These are phyloP conservation scores for Ciconia boyciana DNA, from an alignment of 2,113 vertebrate species.

Conservation along the genomic window DNA sequence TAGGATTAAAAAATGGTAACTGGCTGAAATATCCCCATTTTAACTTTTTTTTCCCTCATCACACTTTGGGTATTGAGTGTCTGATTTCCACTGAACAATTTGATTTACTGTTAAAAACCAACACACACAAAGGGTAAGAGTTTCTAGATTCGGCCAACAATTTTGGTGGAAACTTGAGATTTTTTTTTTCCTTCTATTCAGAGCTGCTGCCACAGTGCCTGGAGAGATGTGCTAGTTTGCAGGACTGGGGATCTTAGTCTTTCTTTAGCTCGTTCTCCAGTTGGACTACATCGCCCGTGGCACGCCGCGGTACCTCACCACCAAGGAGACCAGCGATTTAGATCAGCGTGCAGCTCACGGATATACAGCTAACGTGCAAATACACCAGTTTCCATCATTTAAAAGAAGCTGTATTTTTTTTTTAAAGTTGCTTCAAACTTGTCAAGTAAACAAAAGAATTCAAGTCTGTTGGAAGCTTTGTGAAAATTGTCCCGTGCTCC, in stretches of 20 bases:
- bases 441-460: background rate
- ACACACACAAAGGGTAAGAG: background rate
- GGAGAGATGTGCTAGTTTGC: background rate
- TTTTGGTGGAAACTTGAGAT: background rate
- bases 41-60: background rate
- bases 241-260: background rate
- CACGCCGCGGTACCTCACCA: background rate
- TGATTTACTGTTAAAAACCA: background rate
- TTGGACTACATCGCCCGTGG: fast-evolving
- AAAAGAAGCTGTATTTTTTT: background rate
- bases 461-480: background rate
- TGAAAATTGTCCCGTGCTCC: background rate
- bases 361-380: background rate
- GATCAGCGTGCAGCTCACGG: background rate
- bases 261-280: background rate
- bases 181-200: background rate
- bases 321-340: background rate
- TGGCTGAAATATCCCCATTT: background rate
- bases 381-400: background rate
- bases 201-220: background rate
- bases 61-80: background rate
- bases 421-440: background rate
- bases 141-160: background rate
- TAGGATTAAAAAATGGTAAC: background rate
- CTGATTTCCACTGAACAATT: background rate